These are phyloP conservation scores for Aurelia sp. DNA, from an alignment of 30 jellyfish, hydroid and myxozoan genomes.

Conservation along the genomic window DNA sequence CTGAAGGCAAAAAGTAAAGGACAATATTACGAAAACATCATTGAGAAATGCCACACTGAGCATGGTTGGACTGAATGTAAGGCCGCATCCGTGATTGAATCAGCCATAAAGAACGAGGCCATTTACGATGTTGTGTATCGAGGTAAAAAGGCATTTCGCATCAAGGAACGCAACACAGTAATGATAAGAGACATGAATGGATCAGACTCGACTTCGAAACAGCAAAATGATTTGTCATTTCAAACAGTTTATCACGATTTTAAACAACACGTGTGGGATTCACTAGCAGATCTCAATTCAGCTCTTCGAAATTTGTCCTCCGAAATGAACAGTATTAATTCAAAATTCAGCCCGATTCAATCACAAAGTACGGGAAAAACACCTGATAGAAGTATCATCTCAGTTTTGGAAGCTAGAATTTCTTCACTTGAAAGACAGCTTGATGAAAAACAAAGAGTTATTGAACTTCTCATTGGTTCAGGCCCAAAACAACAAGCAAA, in stretches of 20 bases:
- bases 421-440: too few relatives aligned
- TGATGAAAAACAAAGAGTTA: too few relatives aligned
- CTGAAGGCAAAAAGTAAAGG: constrained; percentile 14
- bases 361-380: too few relatives aligned
- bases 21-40: background rate
- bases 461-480: too few relatives aligned
- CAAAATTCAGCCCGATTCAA: too few relatives aligned
- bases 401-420: too few relatives aligned
- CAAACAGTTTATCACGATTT: background rate
- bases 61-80: constrained; percentile 3
- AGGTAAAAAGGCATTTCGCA: background rate
- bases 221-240: background rate
- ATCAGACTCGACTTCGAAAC: background rate
- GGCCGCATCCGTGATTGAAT: constrained; percentile 11
- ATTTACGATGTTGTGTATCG: background rate
- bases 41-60: constrained; percentile 14
- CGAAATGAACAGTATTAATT: too few relatives aligned
- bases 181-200: constrained; percentile 3
- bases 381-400: too few relatives aligned
- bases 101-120: constrained; percentile 1
- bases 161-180: constrained; percentile 13
- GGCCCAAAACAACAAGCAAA: too few relatives aligned
- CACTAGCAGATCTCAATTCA: background rate
- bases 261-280: background rate
- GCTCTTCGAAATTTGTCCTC: too few relatives aligned